phyloP scores from a whole-genome alignment of 2,797 vertebrate genomes.

The Artibeus lituratus region DNA sequence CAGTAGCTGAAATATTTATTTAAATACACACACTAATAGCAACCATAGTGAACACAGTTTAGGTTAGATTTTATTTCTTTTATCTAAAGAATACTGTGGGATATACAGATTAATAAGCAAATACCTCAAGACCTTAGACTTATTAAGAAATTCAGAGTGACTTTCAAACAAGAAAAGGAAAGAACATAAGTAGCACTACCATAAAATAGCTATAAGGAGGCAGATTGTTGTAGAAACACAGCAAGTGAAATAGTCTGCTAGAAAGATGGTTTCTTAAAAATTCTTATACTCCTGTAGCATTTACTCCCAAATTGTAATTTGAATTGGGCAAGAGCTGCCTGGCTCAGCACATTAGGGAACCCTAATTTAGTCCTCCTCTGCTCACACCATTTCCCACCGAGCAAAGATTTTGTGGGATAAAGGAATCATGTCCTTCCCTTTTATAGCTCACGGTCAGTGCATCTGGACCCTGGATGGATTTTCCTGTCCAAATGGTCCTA shows the following conservation, averaged over 20 bases:
- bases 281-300: background rate
- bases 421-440: background rate
- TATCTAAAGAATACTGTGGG: background rate
- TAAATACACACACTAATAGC: background rate
- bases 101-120: background rate
- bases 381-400: background rate
- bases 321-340: background rate
- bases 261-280: constrained; percentile 9
- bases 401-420: background rate
- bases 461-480: background rate
- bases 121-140: background rate
- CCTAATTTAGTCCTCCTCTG: background rate
- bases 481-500: background rate
- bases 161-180: constrained; percentile 17
- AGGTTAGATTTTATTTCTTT: constrained; percentile 4
- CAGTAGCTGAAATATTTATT: background rate
- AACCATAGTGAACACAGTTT: background rate
- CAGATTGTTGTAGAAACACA: background rate
- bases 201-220: background rate
- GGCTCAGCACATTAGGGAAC: background rate
- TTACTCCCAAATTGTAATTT: background rate
- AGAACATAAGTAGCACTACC: background rate
- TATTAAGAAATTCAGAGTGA: background rate
- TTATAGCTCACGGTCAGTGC: background rate
- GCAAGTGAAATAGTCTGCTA: background rate